Conservation (phyloP, 1,140 invertebrate species). For the Kradibia gibbosae region DNA sequence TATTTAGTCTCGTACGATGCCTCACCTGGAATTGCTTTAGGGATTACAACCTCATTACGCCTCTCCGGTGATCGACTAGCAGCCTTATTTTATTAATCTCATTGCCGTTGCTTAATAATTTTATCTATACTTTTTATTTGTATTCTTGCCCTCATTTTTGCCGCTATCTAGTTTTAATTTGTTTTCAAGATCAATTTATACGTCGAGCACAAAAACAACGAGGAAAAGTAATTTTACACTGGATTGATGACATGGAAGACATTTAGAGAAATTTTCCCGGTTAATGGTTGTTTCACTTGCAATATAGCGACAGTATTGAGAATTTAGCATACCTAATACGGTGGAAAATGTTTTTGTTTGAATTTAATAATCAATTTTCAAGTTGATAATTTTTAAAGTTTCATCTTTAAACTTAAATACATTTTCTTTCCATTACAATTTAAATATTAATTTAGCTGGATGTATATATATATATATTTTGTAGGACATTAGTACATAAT, state of each 20-base stretch:
- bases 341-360: background rate
- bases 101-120: background rate
- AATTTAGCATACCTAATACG: background rate
- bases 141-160: background rate
- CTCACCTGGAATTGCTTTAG: background rate
- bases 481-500: too few relatives aligned
- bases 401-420: too few relatives aligned
- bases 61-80: background rate
- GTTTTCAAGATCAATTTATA: background rate
- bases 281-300: constrained; percentile 18
- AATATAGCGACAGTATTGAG: background rate
- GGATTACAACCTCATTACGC: background rate
- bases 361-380: too few relatives aligned
- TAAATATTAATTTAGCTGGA: too few relatives aligned
- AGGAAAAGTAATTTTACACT: background rate
- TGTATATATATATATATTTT: too few relatives aligned
- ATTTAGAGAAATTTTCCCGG: constrained; percentile 18
- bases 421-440: too few relatives aligned
- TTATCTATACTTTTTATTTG: background rate
- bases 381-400: too few relatives aligned
- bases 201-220: background rate
- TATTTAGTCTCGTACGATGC: background rate
- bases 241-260: constrained; percentile 26
- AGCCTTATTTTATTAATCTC: background rate
- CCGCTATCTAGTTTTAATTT: background rate